Evolutionary conservation across 2,888 invertebrate genomes (phyloP).

Genomic region (Frankliniella fusca): DNA sequence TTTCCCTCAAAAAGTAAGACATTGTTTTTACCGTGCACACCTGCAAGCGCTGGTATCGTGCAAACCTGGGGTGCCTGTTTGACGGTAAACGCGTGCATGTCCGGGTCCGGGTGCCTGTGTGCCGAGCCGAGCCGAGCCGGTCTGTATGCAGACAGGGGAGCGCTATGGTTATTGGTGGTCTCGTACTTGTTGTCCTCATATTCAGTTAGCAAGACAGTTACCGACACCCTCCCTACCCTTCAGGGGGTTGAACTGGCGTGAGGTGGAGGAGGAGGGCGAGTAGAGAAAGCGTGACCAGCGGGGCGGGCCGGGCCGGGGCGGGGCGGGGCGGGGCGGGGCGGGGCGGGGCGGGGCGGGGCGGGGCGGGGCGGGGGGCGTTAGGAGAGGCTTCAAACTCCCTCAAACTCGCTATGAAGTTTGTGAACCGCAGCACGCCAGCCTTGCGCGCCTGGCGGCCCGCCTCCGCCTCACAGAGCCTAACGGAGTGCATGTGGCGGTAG

Average conservation of each 20-base stretch:
- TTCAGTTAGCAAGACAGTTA: constrained; percentile 20
- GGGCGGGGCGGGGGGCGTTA: too few species aligned
- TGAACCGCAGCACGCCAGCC: not conserved
- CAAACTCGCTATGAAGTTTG: constrained; percentile 24
- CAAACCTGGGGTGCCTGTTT: too few species aligned
- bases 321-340: too few species aligned
- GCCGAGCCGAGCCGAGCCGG: too few species aligned
- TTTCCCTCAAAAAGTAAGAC: too few species aligned
- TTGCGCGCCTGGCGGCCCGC: not conserved
- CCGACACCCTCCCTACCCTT: not conserved
- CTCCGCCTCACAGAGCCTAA: not conserved
- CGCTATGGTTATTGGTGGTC: not conserved
- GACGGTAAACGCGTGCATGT: not conserved
- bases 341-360: too few species aligned
- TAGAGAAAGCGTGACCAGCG: too few species aligned
- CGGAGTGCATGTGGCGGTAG: too few species aligned
- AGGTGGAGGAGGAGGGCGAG: too few species aligned
- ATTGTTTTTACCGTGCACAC: too few species aligned
- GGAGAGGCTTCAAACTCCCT: constrained; percentile 23
- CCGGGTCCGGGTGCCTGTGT: not conserved
- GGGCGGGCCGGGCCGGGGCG: too few species aligned
- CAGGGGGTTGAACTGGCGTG: not conserved
- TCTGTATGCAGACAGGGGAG: too few species aligned
- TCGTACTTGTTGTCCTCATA: constrained; percentile 16
- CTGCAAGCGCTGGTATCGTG: not conserved